Conservation (phyloP, 2,888 invertebrate genomes). For the Yponomeuta evonymella region DNA sequence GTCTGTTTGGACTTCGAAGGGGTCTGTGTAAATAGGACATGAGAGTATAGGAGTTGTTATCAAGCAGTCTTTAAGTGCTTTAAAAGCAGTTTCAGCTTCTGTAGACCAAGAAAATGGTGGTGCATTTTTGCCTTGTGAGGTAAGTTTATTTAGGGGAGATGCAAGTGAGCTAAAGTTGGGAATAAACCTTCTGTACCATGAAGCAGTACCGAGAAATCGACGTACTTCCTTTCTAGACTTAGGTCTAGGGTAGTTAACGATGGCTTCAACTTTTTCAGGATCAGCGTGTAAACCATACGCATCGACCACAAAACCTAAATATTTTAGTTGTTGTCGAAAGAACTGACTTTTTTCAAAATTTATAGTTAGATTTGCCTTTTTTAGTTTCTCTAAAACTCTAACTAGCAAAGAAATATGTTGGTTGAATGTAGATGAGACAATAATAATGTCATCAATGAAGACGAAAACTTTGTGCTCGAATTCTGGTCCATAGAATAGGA, state of each 20-base stretch:
- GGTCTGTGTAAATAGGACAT: conserved; percentile 10
- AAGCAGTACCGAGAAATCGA: conserved; percentile 27
- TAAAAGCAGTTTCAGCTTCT: conserved; percentile 27
- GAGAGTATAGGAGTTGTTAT: conserved; percentile 15
- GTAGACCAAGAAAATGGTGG: conserved; percentile 27
- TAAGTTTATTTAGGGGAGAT: conserved; percentile 27
- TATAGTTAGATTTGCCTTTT: conserved; percentile 26
- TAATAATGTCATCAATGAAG: conserved; percentile 28
- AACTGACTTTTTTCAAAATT: conserved; percentile 28
- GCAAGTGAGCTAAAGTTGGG: conserved; percentile 27
- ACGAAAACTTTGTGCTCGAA: conserved; percentile 23
- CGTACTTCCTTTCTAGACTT: conserved; percentile 26
- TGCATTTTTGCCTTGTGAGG: conserved; percentile 24
- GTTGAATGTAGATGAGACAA: conserved; percentile 21
- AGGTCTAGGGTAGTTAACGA: conserved; percentile 27
- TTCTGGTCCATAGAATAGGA: conserved; percentile 19
- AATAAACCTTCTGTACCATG: conserved; percentile 30
- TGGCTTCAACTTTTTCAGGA: conserved; percentile 26
- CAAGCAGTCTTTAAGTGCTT: conserved; percentile 20
- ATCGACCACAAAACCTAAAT: conserved; percentile 27
- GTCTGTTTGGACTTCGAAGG: conserved; percentile 18
- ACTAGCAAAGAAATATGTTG: conserved; percentile 23
- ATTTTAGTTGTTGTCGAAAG: conserved; percentile 24
- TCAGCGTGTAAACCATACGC: conserved; percentile 26
- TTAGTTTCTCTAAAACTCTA: conserved; percentile 23